These are phyloP conservation scores for Eclectus roratus DNA, from an alignment of 2,113 vertebrate genomes.

Conservation along the genomic window DNA sequence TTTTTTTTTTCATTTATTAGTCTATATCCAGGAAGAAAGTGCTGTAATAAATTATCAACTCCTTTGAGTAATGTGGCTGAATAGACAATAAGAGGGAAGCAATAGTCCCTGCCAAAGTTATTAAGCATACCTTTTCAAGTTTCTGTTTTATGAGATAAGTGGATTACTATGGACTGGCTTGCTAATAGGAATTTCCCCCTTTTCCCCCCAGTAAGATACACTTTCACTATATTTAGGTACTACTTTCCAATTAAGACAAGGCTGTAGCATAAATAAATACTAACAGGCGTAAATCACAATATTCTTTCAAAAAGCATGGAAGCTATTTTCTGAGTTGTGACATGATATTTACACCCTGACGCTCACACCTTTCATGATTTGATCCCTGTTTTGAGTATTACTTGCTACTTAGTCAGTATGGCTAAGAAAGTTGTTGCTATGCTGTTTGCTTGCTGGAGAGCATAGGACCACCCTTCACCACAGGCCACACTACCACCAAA, in stretches of 20 bases:
- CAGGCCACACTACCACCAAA: not conserved
- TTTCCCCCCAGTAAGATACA: not conserved
- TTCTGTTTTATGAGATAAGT: not conserved
- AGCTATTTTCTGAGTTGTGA: rapidly evolving
- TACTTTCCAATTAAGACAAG: not conserved
- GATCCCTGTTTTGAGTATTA: not conserved
- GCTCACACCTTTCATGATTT: not conserved
- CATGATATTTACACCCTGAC: not conserved
- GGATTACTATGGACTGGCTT: not conserved
- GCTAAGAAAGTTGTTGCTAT: not conserved
- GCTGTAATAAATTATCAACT: not conserved
- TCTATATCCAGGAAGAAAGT: not conserved
- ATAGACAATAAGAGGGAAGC: not conserved
- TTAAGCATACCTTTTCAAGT: not conserved
- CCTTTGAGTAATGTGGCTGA: not conserved
- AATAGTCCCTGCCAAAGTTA: not conserved
- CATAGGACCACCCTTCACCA: too few species aligned
- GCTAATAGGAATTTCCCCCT: not conserved
- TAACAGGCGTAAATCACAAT: not conserved
- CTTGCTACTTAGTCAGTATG: not conserved
- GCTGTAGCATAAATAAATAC: not conserved
- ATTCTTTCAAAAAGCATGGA: not conserved
- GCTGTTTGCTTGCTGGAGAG: not conserved
- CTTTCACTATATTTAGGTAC: not conserved
- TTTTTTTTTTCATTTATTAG: not conserved